These are phyloP conservation scores for Drosophila nebulosa DNA, from an alignment of 1,140 invertebrate genomes.

Conservation along the genomic window DNA sequence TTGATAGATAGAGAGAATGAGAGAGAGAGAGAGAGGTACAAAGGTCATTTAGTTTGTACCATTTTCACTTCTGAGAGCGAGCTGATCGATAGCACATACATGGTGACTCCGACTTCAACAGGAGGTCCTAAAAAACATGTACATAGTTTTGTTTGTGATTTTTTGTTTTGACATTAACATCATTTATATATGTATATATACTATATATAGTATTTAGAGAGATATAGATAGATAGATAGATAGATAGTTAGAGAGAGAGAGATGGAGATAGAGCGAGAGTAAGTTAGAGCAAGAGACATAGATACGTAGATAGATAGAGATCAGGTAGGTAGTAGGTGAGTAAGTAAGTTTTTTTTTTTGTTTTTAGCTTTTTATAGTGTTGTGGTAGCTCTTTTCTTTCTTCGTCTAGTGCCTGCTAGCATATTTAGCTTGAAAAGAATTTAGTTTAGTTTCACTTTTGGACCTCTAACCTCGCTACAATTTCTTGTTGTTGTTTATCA, in stretches of 20 bases:
- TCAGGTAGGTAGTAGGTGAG: no score
- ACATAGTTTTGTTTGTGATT: conserved; percentile 38
- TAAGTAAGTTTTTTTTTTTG: no score
- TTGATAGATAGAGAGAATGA: conserved; percentile 21
- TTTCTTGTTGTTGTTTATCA: not conserved
- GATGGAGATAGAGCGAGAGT: not conserved
- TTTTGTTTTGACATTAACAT: not conserved
- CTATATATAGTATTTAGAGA: conserved; percentile 4
- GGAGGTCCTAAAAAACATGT: conserved; percentile 91
- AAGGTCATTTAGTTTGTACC: conserved; percentile 85
- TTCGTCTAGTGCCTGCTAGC: not conserved
- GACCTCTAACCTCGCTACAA: not conserved
- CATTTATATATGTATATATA: not conserved
- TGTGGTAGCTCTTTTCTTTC: no score
- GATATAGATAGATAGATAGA: not conserved
- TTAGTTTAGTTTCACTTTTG: not conserved
- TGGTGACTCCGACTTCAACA: conserved; percentile 97
- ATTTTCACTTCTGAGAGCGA: conserved; percentile 99
- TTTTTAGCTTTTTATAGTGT: no score
- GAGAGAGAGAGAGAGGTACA: conserved; percentile 61
- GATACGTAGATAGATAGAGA: no score
- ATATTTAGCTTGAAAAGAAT: not conserved
- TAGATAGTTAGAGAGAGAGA: not conserved
- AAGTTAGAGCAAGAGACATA: no score
- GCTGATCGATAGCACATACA: conserved; percentile 99